phyloP scores from a whole-genome alignment of 2,797 vertebrate genomes.

The Pangasius larnaudii region DNA sequence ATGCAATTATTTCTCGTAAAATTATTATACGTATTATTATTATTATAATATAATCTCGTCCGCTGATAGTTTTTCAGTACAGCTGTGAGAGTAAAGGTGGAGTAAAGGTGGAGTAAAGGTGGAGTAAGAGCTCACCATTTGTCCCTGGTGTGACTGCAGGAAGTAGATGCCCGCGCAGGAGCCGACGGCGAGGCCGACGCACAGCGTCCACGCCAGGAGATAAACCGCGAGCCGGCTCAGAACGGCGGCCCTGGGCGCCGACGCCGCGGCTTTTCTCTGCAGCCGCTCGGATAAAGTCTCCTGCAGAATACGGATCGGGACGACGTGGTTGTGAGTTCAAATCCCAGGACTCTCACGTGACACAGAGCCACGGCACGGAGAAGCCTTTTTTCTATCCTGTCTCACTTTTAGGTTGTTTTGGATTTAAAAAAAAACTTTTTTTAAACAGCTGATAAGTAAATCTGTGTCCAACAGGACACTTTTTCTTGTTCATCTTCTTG shows the following conservation, averaged over 20 bases:
- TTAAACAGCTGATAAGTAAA: no score
- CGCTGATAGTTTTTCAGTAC: background rate
- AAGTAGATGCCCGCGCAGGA: conserved; percentile 82
- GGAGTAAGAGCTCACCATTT: background rate
- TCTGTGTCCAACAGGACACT: background rate
- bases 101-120: background rate
- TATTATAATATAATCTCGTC: no score
- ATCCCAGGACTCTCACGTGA: background rate
- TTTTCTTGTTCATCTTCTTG: background rate
- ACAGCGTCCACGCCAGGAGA: conserved; percentile 81
- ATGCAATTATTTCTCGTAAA: no score
- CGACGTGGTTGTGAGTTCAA: background rate
- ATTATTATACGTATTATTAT: no score
- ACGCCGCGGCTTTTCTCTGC: conserved; percentile 63
- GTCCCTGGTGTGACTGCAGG: conserved; percentile 66
- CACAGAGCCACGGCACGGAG: background rate
- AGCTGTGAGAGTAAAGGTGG: conserved; percentile 15
- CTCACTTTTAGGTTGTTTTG: background rate
- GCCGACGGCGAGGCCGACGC: conserved; percentile 72
- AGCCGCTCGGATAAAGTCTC: conserved; percentile 83
- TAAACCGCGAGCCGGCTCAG: conserved; percentile 68
- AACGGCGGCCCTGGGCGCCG: conserved; percentile 68
- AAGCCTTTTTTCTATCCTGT: background rate
- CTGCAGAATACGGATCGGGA: conserved; percentile 64
- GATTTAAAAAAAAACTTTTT: background rate